Base-by-base conservation (phyloP, 2,797 vertebrate genomes). In the Lycodopsis pacificus region DNA sequence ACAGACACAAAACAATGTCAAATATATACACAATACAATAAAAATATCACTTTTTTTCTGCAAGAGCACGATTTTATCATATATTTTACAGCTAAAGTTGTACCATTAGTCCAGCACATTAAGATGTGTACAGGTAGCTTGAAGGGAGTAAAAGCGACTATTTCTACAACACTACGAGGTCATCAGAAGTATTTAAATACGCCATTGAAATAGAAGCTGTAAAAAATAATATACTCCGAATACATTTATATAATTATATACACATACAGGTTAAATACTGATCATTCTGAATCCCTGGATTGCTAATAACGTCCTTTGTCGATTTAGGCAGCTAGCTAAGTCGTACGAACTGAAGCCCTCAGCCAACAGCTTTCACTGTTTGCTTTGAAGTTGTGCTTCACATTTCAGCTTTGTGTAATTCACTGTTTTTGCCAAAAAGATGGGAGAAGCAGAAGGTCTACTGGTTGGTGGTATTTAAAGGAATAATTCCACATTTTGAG, bases 201-300 rank as follows among this genome's bases (percentile, higher is more conserved):
- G 78, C 62, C 86, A 91, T 72, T 71, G 78, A 89, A 90, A 93
- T 84, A 91, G 82, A 94, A 85, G 81, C 88, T 88, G 92, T 91
- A 86, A 88, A 93, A 54, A 93, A 95, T 90, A 90, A 93, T 91
- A 93, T 92, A 94, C 90, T 94, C 92, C 93, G 65, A 92, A 91
- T 92, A 91, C 91, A 93, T 91, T 93, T 92, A 92, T 92, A 94
- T 90, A 91, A 86, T 87, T 92, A 93, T 90, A 90, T 93, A 92
- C 91, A 92, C 82, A 90, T 88, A 91, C 89, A 90, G 92, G 91
- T 94, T 94, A 95, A 96, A 96, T 95, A 96, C 95, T 95, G 95
- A 95, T 93, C 90, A 91, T 90, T 91, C 83, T 90, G 87, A 92
- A 92, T 95, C 93, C 94, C 94, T 95, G 94, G 93, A 94, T 92